phyloP scores from a whole-genome alignment of 2,113 vertebrate genomes.

The Tragulus kanchil region DNA sequence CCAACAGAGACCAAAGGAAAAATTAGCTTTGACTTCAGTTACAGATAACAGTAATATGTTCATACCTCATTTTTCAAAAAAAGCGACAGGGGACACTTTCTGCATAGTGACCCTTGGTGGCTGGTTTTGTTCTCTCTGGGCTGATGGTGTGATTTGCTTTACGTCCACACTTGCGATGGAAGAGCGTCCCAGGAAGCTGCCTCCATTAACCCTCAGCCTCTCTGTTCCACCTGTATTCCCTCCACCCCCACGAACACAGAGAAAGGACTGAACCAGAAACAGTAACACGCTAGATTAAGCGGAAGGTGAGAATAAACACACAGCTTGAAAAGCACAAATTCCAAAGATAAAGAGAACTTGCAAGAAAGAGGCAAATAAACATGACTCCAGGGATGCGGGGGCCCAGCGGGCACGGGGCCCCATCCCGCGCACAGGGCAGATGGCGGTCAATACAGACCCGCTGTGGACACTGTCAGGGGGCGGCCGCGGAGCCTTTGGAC shows the following conservation, averaged over 20 bases:
- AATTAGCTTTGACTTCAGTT: neutral
- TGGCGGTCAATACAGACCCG: neutral
- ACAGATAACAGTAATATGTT: neutral
- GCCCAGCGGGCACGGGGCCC: neutral
- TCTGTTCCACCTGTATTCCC: neutral
- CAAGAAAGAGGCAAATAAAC: neutral
- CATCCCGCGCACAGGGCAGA: neutral
- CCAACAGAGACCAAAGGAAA: neutral
- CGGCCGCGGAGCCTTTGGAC: neutral
- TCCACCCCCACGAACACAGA: neutral
- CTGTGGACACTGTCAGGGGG: neutral
- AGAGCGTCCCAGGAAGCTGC: neutral
- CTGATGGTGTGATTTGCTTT: neutral
- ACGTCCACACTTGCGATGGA: neutral
- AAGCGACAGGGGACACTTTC: neutral
- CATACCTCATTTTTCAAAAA: neutral
- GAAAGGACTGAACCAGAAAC: neutral
- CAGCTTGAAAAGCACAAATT: neutral
- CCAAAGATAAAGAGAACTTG: neutral
- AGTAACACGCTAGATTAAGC: neutral
- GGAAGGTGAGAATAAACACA: neutral
- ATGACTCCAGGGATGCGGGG: rapidly evolving
- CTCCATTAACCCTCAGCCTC: neutral
- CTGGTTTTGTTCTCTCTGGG: neutral
- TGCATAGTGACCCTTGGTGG: neutral